A percentile compares a stretch with the other conserved stretches of the same genome.
Evolutionary conservation across 2,888 invertebrate species (phyloP).

Genomic region (Fragum whitleyi): DNA sequence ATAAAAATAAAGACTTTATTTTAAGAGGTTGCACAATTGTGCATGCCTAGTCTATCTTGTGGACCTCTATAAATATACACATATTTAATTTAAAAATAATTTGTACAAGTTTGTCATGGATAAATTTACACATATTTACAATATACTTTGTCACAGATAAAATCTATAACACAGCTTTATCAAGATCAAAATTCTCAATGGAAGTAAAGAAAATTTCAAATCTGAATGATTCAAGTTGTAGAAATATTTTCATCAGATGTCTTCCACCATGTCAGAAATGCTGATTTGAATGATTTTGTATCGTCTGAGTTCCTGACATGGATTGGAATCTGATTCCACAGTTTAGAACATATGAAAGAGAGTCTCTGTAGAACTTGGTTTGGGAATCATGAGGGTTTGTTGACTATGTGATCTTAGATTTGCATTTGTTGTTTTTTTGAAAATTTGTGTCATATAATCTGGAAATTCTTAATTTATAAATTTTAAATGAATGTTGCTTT

Average conservation of each 20-base stretch:
- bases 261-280: not conserved
- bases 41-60: too few relatives aligned
- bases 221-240: not conserved
- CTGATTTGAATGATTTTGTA: not conserved
- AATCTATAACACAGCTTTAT: too few relatives aligned
- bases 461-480: conserved; percentile 17
- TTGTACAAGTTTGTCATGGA: too few relatives aligned
- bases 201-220: not conserved
- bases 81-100: too few relatives aligned
- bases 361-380: conserved; percentile 10
- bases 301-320: conserved; percentile 1
- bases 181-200: too few relatives aligned
- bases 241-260: not conserved
- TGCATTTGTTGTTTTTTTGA: not conserved
- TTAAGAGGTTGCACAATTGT: too few relatives aligned
- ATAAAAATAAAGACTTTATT: too few relatives aligned
- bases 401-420: conserved; percentile 7
- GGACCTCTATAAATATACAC: too few relatives aligned
- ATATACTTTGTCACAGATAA: too few relatives aligned
- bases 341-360: conserved; percentile 6
- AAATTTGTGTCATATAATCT: conserved; percentile 18
- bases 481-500: conserved; percentile 27
- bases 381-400: not conserved
- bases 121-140: too few relatives aligned
- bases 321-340: conserved; percentile 20